These are phyloP conservation scores for Chironex yamaguchii DNA, from an alignment of 30 jellyfish, hydroid and myxozoan species.

Conservation along the genomic window DNA sequence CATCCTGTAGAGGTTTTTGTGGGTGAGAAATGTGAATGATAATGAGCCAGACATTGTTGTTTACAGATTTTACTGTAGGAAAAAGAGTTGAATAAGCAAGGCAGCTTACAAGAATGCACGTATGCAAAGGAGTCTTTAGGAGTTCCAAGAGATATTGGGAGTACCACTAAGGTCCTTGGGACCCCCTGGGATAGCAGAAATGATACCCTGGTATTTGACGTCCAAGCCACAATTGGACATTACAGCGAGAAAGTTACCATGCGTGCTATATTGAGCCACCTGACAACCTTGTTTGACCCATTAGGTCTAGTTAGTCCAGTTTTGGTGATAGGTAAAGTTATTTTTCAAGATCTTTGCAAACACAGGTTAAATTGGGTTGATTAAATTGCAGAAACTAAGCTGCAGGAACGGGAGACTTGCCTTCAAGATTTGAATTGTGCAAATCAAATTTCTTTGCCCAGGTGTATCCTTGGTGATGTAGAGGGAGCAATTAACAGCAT, in stretches of 20 bases:
- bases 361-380: constrained; percentile 50
- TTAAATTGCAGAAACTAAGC: constrained; percentile 11
- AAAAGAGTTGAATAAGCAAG: too few relatives aligned
- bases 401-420: constrained; percentile 20
- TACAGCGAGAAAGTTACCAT: not conserved
- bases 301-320: not conserved
- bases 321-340: constrained; percentile 7
- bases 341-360: constrained; percentile 24
- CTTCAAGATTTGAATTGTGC: constrained; percentile 15
- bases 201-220: not conserved
- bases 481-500: constrained; percentile 26
- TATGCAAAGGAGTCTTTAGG: constrained; percentile 36
- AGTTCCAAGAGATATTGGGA: not conserved
- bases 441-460: not conserved
- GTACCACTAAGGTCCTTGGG: constrained; percentile 5
- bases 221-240: not conserved
- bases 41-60: too few relatives aligned
- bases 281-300: constrained; percentile 11
- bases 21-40: too few relatives aligned
- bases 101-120: not conserved
- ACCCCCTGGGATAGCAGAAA: not conserved
- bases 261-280: not conserved
- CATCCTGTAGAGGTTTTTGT: too few relatives aligned
- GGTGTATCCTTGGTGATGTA: constrained; percentile 16
- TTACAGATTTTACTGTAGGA: not conserved